phyloP scores from a whole-genome alignment of 2,113 vertebrate genomes.

The Bettongia penicillata region DNA sequence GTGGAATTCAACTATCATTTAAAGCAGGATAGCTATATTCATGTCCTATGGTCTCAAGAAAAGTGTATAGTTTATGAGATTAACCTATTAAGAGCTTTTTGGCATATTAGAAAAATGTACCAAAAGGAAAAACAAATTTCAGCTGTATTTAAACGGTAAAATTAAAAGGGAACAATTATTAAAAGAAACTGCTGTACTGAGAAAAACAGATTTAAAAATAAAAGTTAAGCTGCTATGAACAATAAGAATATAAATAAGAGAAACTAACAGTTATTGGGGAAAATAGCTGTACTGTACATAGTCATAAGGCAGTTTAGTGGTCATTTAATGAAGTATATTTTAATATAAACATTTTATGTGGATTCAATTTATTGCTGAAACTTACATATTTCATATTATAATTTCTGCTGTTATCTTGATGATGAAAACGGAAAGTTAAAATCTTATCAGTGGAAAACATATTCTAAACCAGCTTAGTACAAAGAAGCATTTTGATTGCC shows the following conservation, averaged over 20 bases:
- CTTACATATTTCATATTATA: conserved; percentile 57
- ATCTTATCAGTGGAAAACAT: conserved; percentile 79
- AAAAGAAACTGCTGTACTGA: conserved; percentile 22
- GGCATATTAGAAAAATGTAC: conserved; percentile 8
- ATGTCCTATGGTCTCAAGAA: background rate
- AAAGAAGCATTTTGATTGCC: conserved; percentile 87
- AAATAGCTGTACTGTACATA: background rate
- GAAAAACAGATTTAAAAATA: conserved; percentile 29
- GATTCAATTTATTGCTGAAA: conserved; percentile 58
- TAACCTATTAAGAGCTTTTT: background rate
- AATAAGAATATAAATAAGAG: conserved; percentile 62
- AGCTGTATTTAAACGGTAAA: conserved; percentile 4
- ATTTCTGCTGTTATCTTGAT: conserved; percentile 67
- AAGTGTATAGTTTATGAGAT: background rate
- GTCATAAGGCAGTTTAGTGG: conserved; percentile 22
- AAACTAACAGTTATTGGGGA: conserved; percentile 50
- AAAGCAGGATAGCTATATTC: background rate
- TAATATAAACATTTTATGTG: conserved; percentile 13
- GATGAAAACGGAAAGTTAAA: conserved; percentile 77
- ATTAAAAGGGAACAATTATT: background rate
- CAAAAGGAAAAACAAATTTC: conserved; percentile 9
- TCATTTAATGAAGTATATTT: conserved; percentile 20
- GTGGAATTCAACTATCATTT: background rate
- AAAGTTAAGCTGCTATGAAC: conserved; percentile 51
- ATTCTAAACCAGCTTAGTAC: conserved; percentile 83